phyloP scores from a whole-genome alignment of 2,113 vertebrate species.

The Nothocercus nigrocapillus region DNA sequence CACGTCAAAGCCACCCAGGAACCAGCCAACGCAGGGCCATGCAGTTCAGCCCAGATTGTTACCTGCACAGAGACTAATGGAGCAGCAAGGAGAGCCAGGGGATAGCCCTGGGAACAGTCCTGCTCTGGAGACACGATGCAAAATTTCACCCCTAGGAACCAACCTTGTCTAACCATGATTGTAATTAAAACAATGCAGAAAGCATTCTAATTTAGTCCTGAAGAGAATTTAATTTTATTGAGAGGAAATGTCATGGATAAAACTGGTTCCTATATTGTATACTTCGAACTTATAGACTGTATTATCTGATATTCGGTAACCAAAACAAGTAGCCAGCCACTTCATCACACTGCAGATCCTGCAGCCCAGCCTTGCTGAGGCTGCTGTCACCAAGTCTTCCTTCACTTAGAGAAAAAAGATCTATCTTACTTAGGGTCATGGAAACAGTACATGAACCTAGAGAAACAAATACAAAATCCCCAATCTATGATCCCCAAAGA shows the following conservation, averaged over 20 bases:
- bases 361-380: background rate
- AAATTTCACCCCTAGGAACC: conserved; percentile 35
- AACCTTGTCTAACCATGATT: background rate
- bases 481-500: background rate
- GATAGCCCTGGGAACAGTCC: conserved; percentile 22
- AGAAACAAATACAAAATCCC: background rate
- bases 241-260: background rate
- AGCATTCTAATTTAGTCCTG: background rate
- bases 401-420: background rate
- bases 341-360: background rate
- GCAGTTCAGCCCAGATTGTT: conserved; percentile 39
- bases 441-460: background rate
- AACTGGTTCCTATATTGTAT: background rate
- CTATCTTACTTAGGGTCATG: background rate
- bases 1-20: background rate
- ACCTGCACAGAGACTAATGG: conserved; percentile 51
- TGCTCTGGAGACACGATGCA: conserved; percentile 18
- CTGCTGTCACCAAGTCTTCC: background rate
- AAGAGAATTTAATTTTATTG: background rate
- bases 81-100: conserved; percentile 51
- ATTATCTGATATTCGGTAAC: background rate
- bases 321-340: background rate
- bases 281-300: background rate
- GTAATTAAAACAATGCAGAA: conserved; percentile 25
- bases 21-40: background rate